Evolutionary conservation across 2,113 vertebrate species (phyloP), one percentile per base, ranked within the genome.

Genomic region (Polypterus senegalus): DNA sequence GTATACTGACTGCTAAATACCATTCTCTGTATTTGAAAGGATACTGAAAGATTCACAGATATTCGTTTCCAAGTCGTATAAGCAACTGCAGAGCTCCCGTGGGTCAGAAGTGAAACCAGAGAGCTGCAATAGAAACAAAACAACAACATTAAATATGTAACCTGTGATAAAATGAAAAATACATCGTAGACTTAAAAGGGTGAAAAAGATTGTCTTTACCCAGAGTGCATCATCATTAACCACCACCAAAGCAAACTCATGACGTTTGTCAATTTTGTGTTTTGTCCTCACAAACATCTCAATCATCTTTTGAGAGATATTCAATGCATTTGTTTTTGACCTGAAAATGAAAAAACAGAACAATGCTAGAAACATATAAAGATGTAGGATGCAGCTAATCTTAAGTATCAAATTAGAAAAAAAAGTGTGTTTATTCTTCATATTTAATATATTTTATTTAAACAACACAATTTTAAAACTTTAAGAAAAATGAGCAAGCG

Each of bases 211-310:
- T 27, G 27, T 2, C 27, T 89, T 83, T 72, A 97, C 94, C 92
- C 93, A 97, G 2, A 93, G 84, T 3, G 90, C 90, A 0, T 97
- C 93, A 0, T 95, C 92, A 3, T 95, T 97, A 27, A 95, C 86
- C 46, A 97, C 93, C 9, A 97, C 88, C 74, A 97, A 78, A 0
- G 94, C 93, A 5, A 97, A 97, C 71, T 97, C 94, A 0, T 97
- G 93, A 44, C 91, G 78, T 74, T 94, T 97, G 80, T 95, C 92
- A 2, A 97, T 94, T 76, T 92, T 95, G 80, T 97, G 93, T 66
- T 97, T 97, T 0, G 94, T 97, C 70, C 93, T 83, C 58, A 97
- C 94, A 9, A 97, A 97, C 93, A 97, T 97, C 79, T 97, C 94
- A 0, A 97, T 94, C 94, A 97, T 97, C 80, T 97, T 97, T 87